Conservation (phyloP, 2,888 invertebrate species). For the Leucophora obtusa region DNA sequence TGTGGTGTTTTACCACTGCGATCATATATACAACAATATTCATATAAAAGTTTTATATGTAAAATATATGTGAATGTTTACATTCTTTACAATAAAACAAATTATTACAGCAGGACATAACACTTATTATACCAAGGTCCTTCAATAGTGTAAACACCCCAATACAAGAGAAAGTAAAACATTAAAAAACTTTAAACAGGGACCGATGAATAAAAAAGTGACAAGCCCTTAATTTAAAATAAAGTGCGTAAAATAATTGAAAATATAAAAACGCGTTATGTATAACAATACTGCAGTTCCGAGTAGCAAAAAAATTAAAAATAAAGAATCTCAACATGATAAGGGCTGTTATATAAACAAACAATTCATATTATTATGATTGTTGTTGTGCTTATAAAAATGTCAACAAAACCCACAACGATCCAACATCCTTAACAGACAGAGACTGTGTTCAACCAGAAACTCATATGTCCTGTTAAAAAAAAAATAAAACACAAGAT, state of each 20-base stretch:
- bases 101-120: slow-evolving; percentile 62
- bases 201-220: slow-evolving; percentile 49
- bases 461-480: slow-evolving; percentile 36
- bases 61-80: neutral
- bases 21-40: slow-evolving; percentile 19
- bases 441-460: neutral
- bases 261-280: slow-evolving; percentile 51
- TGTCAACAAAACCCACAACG: slow-evolving; percentile 58
- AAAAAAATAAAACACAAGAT: slow-evolving; percentile 42
- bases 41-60: neutral
- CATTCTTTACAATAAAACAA: slow-evolving; percentile 53
- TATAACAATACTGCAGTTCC: slow-evolving; percentile 13
- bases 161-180: slow-evolving; percentile 6
- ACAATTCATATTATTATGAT: slow-evolving; percentile 60
- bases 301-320: neutral
- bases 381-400: slow-evolving; percentile 66
- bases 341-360: slow-evolving; percentile 63
- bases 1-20: slow-evolving; percentile 53
- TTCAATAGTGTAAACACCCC: slow-evolving; percentile 46
- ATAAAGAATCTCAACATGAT: slow-evolving; percentile 62
- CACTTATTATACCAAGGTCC: slow-evolving; percentile 43
- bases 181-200: slow-evolving; percentile 7
- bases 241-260: slow-evolving; percentile 63
- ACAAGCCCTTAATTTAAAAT: slow-evolving; percentile 63
- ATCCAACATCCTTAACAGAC: slow-evolving; percentile 12